Base-by-base conservation (phyloP, 2,113 vertebrate genomes). In the Kryptolebias marmoratus region DNA sequence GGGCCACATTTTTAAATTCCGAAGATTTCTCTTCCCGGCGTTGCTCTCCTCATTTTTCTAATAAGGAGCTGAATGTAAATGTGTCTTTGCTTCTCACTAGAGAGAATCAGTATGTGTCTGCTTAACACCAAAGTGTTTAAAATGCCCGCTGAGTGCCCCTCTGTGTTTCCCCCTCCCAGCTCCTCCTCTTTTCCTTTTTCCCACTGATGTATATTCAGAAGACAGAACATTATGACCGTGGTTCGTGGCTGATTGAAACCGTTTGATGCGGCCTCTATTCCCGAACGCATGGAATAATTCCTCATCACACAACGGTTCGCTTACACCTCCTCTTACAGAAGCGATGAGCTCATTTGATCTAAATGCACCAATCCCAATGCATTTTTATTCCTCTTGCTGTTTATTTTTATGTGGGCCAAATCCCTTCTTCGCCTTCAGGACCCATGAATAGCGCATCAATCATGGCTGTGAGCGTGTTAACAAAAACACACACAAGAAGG, bases 171-270 rank as follows among this genome's bases (percentile, higher is more conserved):
- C 67, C 32, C 63, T 36, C 32, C 60, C 67, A 71, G 44, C 54
- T 5, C 5, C 77, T 72, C 63, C 56, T 54, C 72, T 56, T 74
- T 28, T 59, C 59, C 71, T 45, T 55, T 67, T 67, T 75, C 76
- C 65, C 62, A 73, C 72, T 91, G 86, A 86, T 80, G 65, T 84
- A 71, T 57, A 77, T 86, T 78, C 81, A 79, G 75, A 78, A 82
- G 84, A 87, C 71, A 71, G 68, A 84, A 85, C 87, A 86, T 85
- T 86, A 91, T 84, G 79, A 85, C 81, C 91, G 80, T 62, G 79
- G 82, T 93, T 95, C 76, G 4, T 8, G 81, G 82, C 87, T 93
- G 91, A 94, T 92, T 93, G 85, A 90, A 92, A 84, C 75, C 81
- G 93, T 94, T 93, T 86, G 87, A 79, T 69, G 60, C 45, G 88